phyloP scores from a whole-genome alignment of 2,888 invertebrate genomes.

The Drosophila kuntzei region DNA sequence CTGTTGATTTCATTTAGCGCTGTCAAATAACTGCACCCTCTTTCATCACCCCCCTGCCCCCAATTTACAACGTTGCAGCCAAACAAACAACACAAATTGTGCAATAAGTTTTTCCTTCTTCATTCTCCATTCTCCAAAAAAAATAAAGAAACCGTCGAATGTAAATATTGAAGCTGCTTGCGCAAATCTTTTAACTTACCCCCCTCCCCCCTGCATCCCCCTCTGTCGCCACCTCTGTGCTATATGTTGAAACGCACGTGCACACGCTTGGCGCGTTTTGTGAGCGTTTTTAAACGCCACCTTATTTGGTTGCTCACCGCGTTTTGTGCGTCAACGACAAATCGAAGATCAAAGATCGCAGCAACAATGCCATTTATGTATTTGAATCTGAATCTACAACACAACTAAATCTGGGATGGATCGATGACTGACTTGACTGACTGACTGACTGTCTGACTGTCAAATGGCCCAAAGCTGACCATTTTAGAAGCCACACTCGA shows the following conservation, averaged over 20 bases:
- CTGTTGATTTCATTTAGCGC: slow-evolving; percentile 6
- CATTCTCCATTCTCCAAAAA: slow-evolving; percentile 2
- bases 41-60: neutral
- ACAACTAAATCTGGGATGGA: slow-evolving; percentile 24
- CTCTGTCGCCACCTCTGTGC: neutral
- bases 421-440: slow-evolving; percentile 35
- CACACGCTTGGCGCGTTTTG: slow-evolving; percentile 49
- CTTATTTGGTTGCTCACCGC: slow-evolving; percentile 57
- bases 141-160: slow-evolving; percentile 15
- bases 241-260: slow-evolving; percentile 48
- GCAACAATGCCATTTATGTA: slow-evolving; percentile 50
- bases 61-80: neutral
- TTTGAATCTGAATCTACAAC: slow-evolving; percentile 2
- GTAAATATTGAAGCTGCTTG: slow-evolving; percentile 42
- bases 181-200: slow-evolving; percentile 19
- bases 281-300: slow-evolving; percentile 63
- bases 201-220: neutral
- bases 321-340: slow-evolving; percentile 42
- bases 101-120: slow-evolving; percentile 33
- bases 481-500: slow-evolving; percentile 59
- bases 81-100: slow-evolving; percentile 41
- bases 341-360: slow-evolving; percentile 31
- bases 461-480: slow-evolving; percentile 64
- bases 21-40: slow-evolving; percentile 22
- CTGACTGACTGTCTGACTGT: too few species aligned